A percentile compares a stretch with the other conserved stretches of the same genome.
These are phyloP conservation scores for Akabosia matsudoensis DNA, from an alignment of 1,140 invertebrate species.

Conservation along the genomic window DNA sequence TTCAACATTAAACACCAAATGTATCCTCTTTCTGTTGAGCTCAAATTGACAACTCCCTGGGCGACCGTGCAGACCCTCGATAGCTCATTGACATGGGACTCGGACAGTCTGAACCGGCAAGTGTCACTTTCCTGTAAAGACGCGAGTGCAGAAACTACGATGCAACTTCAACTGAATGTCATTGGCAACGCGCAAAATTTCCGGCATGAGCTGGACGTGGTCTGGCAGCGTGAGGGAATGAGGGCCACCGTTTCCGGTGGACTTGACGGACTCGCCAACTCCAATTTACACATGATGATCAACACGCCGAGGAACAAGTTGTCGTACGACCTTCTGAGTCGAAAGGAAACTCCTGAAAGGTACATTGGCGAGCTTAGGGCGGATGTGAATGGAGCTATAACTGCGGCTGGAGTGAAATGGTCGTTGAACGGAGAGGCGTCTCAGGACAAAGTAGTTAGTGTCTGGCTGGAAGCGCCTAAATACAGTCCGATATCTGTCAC, in stretches of 20 bases:
- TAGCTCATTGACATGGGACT: neutral
- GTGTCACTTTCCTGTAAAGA: neutral
- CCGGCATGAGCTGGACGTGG: neutral
- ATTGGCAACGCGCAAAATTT: neutral
- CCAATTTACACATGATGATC: neutral
- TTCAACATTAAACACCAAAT: neutral
- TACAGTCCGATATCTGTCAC: conserved; percentile 23
- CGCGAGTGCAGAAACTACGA: neutral
- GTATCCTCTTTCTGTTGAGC: neutral
- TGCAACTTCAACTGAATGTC: neutral
- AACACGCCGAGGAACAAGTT: neutral
- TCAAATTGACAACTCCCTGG: neutral
- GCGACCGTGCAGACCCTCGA: neutral
- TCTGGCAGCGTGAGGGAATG: neutral
- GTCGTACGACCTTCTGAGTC: neutral
- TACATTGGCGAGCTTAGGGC: conserved; percentile 4
- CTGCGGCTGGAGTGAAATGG: conserved; percentile 27
- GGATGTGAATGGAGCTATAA: neutral
- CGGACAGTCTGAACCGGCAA: neutral
- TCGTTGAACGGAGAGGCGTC: neutral
- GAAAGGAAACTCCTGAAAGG: neutral
- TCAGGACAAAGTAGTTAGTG: conserved; percentile 5
- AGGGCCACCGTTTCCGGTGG: neutral
- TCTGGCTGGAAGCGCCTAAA: conserved; percentile 21
- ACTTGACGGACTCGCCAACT: neutral